Evolutionary conservation across 2,888 invertebrate genomes (phyloP).

Genomic region (Harmothoe impar): DNA sequence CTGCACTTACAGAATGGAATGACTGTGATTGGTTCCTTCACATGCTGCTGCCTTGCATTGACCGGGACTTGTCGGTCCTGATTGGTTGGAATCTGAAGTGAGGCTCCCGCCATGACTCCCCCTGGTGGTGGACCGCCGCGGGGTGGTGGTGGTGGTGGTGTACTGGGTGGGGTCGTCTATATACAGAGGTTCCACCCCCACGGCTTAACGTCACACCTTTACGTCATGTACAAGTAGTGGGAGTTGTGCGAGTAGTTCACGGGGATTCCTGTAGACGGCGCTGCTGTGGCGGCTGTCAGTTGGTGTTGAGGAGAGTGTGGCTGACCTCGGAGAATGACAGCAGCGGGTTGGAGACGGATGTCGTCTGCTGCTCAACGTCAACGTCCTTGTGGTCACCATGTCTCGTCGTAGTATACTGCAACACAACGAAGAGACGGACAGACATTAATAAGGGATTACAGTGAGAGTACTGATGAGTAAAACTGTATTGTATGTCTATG

Average conservation of each 20-base stretch:
- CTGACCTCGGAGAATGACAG: constrained; percentile 90
- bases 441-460: not conserved
- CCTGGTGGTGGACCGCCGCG: not conserved
- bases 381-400: constrained; percentile 60
- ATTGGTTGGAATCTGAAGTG: constrained; percentile 15
- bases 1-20: constrained; percentile 29
- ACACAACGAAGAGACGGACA: not conserved
- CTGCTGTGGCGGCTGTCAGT: constrained; percentile 65
- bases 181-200: not conserved
- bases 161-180: not conserved
- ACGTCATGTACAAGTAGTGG: not conserved
- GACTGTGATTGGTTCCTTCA: constrained; percentile 33
- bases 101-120: not conserved
- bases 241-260: not conserved
- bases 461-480: not conserved
- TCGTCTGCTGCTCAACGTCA: constrained; percentile 31
- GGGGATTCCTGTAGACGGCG: not conserved
- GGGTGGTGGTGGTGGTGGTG: not conserved
- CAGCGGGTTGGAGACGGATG: constrained; percentile 69
- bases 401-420: constrained; percentile 63
- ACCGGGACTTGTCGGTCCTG: not conserved
- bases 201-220: not conserved
- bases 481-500: no score
- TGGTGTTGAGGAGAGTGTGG: constrained; percentile 89
- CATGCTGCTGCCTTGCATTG: constrained; percentile 38